Evolutionary conservation across 1,140 invertebrate species (phyloP).

Genomic region (Ericerus pela): DNA sequence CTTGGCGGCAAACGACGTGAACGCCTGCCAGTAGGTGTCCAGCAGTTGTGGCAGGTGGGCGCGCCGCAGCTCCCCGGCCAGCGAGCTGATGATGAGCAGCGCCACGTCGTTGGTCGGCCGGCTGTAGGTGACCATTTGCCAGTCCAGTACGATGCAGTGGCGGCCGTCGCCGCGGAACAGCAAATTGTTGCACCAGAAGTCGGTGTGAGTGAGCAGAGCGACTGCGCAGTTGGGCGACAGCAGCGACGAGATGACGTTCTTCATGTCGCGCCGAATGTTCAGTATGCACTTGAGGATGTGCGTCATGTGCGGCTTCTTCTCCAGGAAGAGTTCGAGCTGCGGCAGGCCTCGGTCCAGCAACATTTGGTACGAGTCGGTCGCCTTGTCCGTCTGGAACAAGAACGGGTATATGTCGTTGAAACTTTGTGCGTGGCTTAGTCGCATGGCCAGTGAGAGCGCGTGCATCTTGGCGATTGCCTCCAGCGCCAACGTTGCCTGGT

Average conservation of each 20-base stretch:
- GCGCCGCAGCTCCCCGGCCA: slow-evolving; percentile 50
- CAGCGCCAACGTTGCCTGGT: slow-evolving; percentile 47
- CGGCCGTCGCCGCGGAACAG: slow-evolving; percentile 44
- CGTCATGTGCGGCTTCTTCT: slow-evolving; percentile 42
- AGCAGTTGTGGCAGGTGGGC: slow-evolving; percentile 42
- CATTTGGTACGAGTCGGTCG: slow-evolving; percentile 60
- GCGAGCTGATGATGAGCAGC: slow-evolving; percentile 56
- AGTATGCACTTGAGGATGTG: slow-evolving; percentile 36
- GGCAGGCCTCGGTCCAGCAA: slow-evolving; percentile 55
- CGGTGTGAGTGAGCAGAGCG: slow-evolving; percentile 56
- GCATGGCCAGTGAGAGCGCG: slow-evolving; percentile 48
- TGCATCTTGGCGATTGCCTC: slow-evolving; percentile 53
- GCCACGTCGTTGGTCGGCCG: slow-evolving; percentile 62
- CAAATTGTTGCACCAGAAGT: slow-evolving; percentile 70
- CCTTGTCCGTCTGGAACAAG: slow-evolving; percentile 54
- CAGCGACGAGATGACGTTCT: slow-evolving; percentile 45
- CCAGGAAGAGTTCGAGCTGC: slow-evolving; percentile 50
- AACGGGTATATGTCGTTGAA: slow-evolving; percentile 52
- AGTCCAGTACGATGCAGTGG: slow-evolving; percentile 53
- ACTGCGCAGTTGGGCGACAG: slow-evolving; percentile 48
- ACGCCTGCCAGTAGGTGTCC: slow-evolving; percentile 48
- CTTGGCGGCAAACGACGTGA: slow-evolving; percentile 36
- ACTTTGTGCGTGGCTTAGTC: slow-evolving; percentile 40
- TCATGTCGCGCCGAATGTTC: slow-evolving; percentile 39
- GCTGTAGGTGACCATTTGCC: slow-evolving; percentile 70